Evolutionary conservation across 2,113 vertebrate genomes (phyloP).

Genomic region (Equus quagga): DNA sequence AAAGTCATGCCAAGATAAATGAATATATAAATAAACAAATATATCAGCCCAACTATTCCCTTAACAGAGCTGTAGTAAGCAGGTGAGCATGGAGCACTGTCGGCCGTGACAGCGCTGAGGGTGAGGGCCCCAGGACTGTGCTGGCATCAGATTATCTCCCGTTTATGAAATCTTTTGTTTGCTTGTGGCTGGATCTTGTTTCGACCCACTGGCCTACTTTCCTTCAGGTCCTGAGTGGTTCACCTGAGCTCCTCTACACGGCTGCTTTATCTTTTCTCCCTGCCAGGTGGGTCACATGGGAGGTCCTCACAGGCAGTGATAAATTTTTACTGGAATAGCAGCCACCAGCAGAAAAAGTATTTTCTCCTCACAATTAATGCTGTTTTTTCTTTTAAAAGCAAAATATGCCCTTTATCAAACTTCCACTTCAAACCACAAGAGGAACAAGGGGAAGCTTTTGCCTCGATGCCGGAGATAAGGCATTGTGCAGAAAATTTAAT

Average conservation of each 20-base stretch:
- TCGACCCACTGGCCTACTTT: constrained; percentile 68
- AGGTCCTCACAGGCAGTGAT: not conserved
- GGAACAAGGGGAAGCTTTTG: constrained; percentile 24
- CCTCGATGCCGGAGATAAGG: not conserved
- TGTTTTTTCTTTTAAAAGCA: not conserved
- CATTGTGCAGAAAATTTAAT: constrained; percentile 77
- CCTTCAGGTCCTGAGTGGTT: not conserved
- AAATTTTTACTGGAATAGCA: not conserved
- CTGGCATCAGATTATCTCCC: not conserved
- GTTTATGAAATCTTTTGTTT: constrained; percentile 14
- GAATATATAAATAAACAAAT: not conserved
- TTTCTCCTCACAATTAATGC: not conserved
- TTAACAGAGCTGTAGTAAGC: not conserved
- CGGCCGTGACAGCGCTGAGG: rapidly evolving
- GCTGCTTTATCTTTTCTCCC: not conserved
- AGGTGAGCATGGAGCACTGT: rapidly evolving
- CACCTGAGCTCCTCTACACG: not conserved
- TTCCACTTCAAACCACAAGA: constrained; percentile 27
- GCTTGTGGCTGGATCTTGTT: constrained; percentile 39
- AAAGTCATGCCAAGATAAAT: not conserved
- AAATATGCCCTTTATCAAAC: constrained; percentile 37
- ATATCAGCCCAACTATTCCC: no score
- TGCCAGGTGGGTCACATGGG: not conserved
- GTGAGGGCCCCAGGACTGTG: rapidly evolving
- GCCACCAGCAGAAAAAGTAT: not conserved